These are phyloP conservation scores for Nannobrachium achirus DNA, from an alignment of 2,113 vertebrate genomes.

Conservation along the genomic window DNA sequence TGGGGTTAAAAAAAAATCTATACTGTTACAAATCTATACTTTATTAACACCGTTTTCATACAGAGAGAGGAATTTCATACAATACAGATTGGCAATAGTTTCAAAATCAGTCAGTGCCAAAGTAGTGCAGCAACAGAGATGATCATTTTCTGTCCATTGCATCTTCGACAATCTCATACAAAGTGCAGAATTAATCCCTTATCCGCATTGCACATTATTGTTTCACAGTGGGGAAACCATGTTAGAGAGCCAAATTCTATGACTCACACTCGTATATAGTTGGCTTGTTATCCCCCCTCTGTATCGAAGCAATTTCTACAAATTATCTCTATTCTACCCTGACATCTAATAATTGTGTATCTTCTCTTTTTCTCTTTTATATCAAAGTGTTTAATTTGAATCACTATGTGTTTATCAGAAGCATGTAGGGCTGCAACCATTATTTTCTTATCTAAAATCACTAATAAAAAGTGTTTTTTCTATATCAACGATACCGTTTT, in stretches of 20 bases:
- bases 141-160: constrained; percentile 17
- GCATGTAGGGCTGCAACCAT: too few species aligned
- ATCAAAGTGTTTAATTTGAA: too few species aligned
- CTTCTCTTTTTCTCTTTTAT: too few species aligned
- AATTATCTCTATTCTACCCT: too few species aligned
- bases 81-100: background rate
- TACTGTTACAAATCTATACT: constrained; percentile 17
- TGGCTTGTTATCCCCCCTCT: constrained; percentile 23
- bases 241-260: constrained; percentile 18
- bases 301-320: background rate
- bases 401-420: too few species aligned
- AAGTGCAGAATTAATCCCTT: constrained; percentile 15
- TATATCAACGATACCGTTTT: too few species aligned
- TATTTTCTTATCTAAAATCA: too few species aligned
- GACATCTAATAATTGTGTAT: too few species aligned
- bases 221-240: constrained; percentile 16
- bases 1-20: constrained; percentile 21
- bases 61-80: constrained; percentile 8
- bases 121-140: constrained; percentile 19
- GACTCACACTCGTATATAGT: constrained; percentile 28
- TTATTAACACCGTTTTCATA: constrained; percentile 6
- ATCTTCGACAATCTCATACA: constrained; percentile 5
- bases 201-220: constrained; percentile 19
- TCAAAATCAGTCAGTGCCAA: constrained; percentile 11
- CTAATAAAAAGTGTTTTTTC: too few species aligned